A percentile compares a stretch with the other conserved stretches of the same genome.
These are phyloP conservation scores for Toxotes chatareus DNA, from an alignment of 2,113 vertebrate species.

Conservation along the genomic window DNA sequence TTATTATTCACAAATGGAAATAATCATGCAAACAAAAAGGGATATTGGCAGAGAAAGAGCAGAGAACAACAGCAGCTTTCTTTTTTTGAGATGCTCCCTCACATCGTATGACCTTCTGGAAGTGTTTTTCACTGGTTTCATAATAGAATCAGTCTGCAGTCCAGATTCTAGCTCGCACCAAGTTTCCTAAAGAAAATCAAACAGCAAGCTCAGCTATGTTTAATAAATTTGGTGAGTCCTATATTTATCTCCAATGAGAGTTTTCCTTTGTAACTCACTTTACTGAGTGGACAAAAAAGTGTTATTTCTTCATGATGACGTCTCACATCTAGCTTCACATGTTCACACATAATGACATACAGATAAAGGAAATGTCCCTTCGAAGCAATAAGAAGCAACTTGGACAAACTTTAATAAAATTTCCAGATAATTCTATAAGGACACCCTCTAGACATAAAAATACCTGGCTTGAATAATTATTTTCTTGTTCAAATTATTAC, in stretches of 20 bases:
- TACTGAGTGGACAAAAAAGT: neutral
- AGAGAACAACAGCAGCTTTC: conserved; percentile 30
- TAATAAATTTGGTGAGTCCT: neutral
- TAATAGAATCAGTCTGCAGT: neutral
- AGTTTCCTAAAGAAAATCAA: conserved; percentile 9
- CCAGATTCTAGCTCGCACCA: neutral
- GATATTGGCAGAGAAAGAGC: neutral
- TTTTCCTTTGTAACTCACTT: neutral
- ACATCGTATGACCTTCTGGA: conserved; percentile 17
- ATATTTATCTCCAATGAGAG: neutral
- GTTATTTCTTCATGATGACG: neutral
- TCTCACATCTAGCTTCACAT: neutral
- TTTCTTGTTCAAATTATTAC: no score
- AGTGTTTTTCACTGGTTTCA: conserved; percentile 22
- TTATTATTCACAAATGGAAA: conserved; percentile 12
- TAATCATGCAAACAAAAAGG: conserved; percentile 15
- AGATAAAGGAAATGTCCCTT: neutral
- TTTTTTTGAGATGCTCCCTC: neutral
- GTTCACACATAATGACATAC: neutral
- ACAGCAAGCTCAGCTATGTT: neutral
- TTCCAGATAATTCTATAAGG: no score
- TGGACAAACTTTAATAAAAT: neutral
- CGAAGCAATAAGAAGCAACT: neutral
- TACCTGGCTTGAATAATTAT: neutral
- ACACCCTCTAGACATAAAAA: no score